These are phyloP conservation scores for Colletes collaris DNA, from an alignment of 2,888 invertebrate species.

Conservation along the genomic window DNA sequence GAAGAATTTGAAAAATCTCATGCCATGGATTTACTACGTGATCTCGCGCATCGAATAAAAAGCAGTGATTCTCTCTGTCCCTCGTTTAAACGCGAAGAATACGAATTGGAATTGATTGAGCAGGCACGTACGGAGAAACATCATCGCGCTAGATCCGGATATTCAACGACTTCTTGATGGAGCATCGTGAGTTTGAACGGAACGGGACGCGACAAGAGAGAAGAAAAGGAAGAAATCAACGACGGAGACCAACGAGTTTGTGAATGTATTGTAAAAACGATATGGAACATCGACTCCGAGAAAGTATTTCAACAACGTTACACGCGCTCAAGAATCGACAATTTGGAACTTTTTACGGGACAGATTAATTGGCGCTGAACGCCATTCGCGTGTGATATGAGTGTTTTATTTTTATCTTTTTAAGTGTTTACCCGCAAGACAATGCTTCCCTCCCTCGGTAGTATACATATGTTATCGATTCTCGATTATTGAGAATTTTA, in stretches of 20 bases:
- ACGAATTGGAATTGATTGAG: neutral
- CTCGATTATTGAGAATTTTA: constrained; percentile 26
- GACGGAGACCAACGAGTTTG: constrained; percentile 6
- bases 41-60: constrained; percentile 1
- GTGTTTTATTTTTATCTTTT: constrained; percentile 59
- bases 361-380: constrained; percentile 21
- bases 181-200: constrained; percentile 7
- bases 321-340: constrained; percentile 27
- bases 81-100: constrained; percentile 4
- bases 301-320: constrained; percentile 9
- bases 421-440: constrained; percentile 49
- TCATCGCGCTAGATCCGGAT: neutral
- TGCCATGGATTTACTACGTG: constrained; percentile 11
- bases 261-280: constrained; percentile 16
- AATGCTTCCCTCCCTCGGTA: constrained; percentile 22
- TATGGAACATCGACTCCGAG: constrained; percentile 1
- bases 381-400: constrained; percentile 47
- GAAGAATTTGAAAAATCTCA: constrained; percentile 31
- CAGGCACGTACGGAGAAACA: constrained; percentile 13
- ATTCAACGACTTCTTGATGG: constrained; percentile 11
- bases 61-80: constrained; percentile 9
- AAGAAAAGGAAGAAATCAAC: neutral
- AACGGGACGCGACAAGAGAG: constrained; percentile 6
- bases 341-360: constrained; percentile 33
- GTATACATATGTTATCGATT: constrained; percentile 32